Conservation (phyloP, 23 tunicate genomes). For the Halocynthia roretzi region DNA sequence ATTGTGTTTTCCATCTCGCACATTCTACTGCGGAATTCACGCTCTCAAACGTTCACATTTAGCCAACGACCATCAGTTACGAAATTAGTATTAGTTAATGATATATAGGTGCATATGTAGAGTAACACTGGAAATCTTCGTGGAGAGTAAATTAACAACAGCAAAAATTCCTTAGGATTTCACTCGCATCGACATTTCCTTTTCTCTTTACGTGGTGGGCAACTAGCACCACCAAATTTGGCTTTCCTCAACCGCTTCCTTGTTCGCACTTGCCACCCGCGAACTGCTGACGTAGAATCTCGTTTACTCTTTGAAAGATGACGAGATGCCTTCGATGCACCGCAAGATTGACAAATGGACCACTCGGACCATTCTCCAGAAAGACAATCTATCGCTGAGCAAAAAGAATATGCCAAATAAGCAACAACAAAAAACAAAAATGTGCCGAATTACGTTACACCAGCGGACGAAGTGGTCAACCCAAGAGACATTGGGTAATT, state of each 20-base stretch:
- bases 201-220: slow-evolving; percentile 22
- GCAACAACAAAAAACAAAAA: neutral
- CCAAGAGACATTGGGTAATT: too few relatives aligned
- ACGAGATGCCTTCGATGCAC: neutral
- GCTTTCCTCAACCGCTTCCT: slow-evolving; percentile 16
- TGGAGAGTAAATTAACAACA: too few relatives aligned
- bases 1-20: too few relatives aligned
- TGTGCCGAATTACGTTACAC: neutral
- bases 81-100: too few relatives aligned
- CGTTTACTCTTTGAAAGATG: neutral
- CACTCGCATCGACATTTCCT: slow-evolving; percentile 11
- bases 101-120: too few relatives aligned
- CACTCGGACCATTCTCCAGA: slow-evolving; percentile 21
- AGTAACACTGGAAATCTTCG: too few relatives aligned
- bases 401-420: neutral
- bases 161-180: too few relatives aligned
- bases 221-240: slow-evolving; percentile 17
- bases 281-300: neutral
- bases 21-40: too few relatives aligned
- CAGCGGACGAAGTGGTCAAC: too few relatives aligned
- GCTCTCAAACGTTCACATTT: too few relatives aligned
- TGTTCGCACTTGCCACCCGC: slow-evolving; percentile 11
- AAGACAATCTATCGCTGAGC: slow-evolving; percentile 18
- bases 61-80: too few relatives aligned
- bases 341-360: slow-evolving; percentile 16